Evolutionary conservation across 2,888 invertebrate genomes (phyloP).

Genomic region (Cantharis rustica): DNA sequence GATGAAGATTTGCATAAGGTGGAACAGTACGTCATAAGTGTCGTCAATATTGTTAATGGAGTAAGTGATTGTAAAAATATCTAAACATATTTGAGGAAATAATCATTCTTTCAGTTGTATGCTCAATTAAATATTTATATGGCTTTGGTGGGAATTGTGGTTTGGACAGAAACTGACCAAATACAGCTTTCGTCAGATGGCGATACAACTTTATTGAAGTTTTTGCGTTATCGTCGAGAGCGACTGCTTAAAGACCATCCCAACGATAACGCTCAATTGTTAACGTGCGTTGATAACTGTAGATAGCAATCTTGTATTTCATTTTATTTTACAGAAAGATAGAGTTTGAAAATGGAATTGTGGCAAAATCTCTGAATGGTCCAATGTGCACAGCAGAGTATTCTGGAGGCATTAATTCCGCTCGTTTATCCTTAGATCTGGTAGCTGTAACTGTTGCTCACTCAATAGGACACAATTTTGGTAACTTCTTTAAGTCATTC

Average conservation of each 20-base stretch:
- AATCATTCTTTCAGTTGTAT: slow-evolving; percentile 75
- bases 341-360: slow-evolving; percentile 90
- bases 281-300: slow-evolving; percentile 73
- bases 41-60: slow-evolving; percentile 94
- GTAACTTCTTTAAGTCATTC: too few species aligned
- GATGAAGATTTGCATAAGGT: slow-evolving; percentile 75
- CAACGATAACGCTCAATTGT: slow-evolving; percentile 95
- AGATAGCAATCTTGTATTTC: neutral
- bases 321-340: slow-evolving; percentile 68
- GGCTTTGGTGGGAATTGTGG: slow-evolving; percentile 94
- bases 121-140: slow-evolving; percentile 94
- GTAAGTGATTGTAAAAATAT: slow-evolving; percentile 62
- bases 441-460: slow-evolving; percentile 98
- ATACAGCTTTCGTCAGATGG: slow-evolving; percentile 82
- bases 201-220: slow-evolving; percentile 87
- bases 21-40: slow-evolving; percentile 85
- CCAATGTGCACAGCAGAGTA: slow-evolving; percentile 97
- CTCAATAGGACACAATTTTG: slow-evolving; percentile 99
- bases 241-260: slow-evolving; percentile 80
- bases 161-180: slow-evolving; percentile 90
- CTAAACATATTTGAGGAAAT: neutral
- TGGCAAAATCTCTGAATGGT: slow-evolving; percentile 96
- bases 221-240: slow-evolving; percentile 84
- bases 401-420: slow-evolving; percentile 95
- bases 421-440: slow-evolving; percentile 84